Conservation (phyloP, 2,888 invertebrate species). For the Thumatha senex region DNA sequence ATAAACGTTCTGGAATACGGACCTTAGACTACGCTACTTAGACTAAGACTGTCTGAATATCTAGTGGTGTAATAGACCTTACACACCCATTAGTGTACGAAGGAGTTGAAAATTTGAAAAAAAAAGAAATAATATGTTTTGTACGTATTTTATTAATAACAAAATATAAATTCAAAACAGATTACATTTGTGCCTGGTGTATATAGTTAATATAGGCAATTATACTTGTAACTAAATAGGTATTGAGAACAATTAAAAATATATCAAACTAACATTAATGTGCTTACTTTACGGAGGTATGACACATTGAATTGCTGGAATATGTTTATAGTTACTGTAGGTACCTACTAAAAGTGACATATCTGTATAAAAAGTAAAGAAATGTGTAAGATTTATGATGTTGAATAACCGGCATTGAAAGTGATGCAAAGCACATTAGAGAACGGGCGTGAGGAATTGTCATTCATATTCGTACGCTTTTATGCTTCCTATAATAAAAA, state of each 20-base stretch:
- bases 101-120: too few species aligned
- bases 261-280: slow-evolving; percentile 27
- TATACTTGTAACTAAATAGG: slow-evolving; percentile 9
- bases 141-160: slow-evolving; percentile 38
- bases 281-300: slow-evolving; percentile 23
- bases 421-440: too few species aligned
- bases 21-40: too few species aligned
- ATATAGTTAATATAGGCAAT: background rate
- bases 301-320: slow-evolving; percentile 27
- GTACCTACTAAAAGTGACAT: background rate
- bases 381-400: too few species aligned
- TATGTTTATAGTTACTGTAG: background rate
- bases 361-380: background rate
- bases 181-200: slow-evolving; percentile 21
- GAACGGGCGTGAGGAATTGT: too few species aligned
- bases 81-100: too few species aligned
- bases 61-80: too few species aligned
- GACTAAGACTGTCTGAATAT: too few species aligned
- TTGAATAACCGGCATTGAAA: too few species aligned
- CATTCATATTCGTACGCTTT: too few species aligned
- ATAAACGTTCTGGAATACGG: too few species aligned
- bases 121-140: slow-evolving; percentile 12
- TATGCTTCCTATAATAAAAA: too few species aligned
- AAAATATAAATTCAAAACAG: slow-evolving; percentile 32
- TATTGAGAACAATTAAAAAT: slow-evolving; percentile 28